phyloP scores from a whole-genome alignment of 2,888 invertebrate species.

The Mesochorus sp. region DNA sequence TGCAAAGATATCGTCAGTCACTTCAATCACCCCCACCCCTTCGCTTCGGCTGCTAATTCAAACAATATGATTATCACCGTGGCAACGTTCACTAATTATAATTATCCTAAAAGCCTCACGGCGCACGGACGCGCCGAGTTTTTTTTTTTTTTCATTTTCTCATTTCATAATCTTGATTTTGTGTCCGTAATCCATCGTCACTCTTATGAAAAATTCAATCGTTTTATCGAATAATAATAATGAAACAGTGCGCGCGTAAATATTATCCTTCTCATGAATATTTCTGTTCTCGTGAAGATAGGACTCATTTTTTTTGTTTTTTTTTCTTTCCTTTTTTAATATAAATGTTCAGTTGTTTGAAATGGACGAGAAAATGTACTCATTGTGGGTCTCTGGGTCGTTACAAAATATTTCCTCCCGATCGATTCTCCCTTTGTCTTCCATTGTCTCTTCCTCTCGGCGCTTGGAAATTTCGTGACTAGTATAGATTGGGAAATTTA shows the following conservation, averaged over 20 bases:
- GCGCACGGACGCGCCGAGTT: neutral
- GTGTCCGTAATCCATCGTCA: neutral
- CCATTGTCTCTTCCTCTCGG: conserved; percentile 23
- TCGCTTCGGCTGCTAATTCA: conserved; percentile 14
- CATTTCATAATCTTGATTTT: neutral
- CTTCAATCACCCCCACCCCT: conserved; percentile 33
- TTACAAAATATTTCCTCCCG: conserved; percentile 15
- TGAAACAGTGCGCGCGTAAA: neutral
- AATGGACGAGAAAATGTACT: too few relatives aligned
- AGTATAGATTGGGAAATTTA: conserved; percentile 29
- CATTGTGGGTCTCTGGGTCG: too few relatives aligned
- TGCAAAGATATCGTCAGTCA: conserved; percentile 15
- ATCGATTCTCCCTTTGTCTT: neutral
- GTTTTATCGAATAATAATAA: neutral
- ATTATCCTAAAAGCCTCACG: conserved; percentile 30
- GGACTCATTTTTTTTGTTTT: neutral
- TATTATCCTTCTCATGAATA: neutral
- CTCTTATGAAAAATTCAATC: conserved; percentile 10
- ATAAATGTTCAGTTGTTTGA: neutral
- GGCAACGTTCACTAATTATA: conserved; percentile 26
- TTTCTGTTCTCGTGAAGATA: neutral
- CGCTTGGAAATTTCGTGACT: too few relatives aligned
- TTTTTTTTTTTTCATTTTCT: neutral
- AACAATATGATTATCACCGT: conserved; percentile 16
- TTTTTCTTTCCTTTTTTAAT: neutral